Base-by-base conservation (phyloP, 1,140 invertebrate species). In the Trinorchestia longiramus region DNA sequence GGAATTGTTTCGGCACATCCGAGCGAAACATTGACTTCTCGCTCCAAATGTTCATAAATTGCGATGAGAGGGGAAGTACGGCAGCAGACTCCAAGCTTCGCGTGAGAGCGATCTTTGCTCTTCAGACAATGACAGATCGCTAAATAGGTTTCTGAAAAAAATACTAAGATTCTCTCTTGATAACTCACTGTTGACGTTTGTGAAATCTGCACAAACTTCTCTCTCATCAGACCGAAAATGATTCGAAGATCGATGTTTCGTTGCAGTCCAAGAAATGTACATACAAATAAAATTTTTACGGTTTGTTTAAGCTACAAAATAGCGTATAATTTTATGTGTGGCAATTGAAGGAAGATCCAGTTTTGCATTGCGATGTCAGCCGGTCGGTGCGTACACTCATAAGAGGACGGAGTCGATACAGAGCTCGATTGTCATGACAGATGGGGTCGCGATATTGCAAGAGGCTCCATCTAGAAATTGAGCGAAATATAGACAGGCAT, bases 401-500 rank as follows among this genome's bases (percentile, higher is more conserved):
- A 94, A 47, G 92, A 94, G 92, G 43, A 47, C 92, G 4, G 92
- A 94, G 92, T 94, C 92, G 92, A 94, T 94, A 94, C 92, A 45
- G 44, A 94, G 92, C 92, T 94, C 92, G 92, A 94, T 28, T 94
- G 92, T 94, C 92, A 45, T 94, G 92, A 94, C 92, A 94, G 92
- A 94, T 94, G 44, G 92, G 92, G 43, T 40, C 44, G 92, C 92
- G 92, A 94, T 94, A 94, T 94, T 94, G 92, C 92, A 94, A 94
- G 92, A 94, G 92, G 43, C 92, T 94, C 92, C 92, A 94, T 94
- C 92, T 45, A 47, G 92, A 94, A 94, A 94, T 94, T 94, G 92
- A 94, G 92, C 92, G 92, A 94, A 94, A 94, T 94, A 94, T 94
- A 94, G 92, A 94, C 92, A 94, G 92, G 92, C 92, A 47, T 94